Percentiles rank a stretch among this genome's conserved stretches.
Evolutionary conservation across 2,113 vertebrate species (phyloP).

Genomic region (Mus musculus): GRCm39 chr14:28786001-28786500

Average conservation of each 20-base stretch:
- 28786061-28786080: conserved; percentile 76
- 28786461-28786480: background rate
- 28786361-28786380: rapidly evolving
- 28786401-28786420: background rate
- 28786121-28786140: conserved; percentile 73
- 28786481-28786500: background rate
- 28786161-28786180: conserved; percentile 77
- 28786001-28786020: conserved; percentile 40
- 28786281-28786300: conserved; percentile 1
- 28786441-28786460: background rate
- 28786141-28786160: conserved; percentile 70
- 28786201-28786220: conserved; percentile 99
- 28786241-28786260: conserved; percentile 98
- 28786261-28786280: conserved; percentile 97
- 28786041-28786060: conserved; percentile 77
- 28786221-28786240: conserved; percentile 99
- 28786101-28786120: conserved; percentile 65
- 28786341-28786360: too few relatives aligned
- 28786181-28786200: conserved; percentile 80
- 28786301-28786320: conserved; percentile 57
- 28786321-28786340: background rate
- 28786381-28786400: background rate
- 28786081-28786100: conserved; percentile 83
- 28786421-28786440: background rate
- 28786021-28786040: conserved; percentile 71